Evolutionary conservation across 1,140 invertebrate genomes (phyloP).

Genomic region (Helicoverpa zea): DNA sequence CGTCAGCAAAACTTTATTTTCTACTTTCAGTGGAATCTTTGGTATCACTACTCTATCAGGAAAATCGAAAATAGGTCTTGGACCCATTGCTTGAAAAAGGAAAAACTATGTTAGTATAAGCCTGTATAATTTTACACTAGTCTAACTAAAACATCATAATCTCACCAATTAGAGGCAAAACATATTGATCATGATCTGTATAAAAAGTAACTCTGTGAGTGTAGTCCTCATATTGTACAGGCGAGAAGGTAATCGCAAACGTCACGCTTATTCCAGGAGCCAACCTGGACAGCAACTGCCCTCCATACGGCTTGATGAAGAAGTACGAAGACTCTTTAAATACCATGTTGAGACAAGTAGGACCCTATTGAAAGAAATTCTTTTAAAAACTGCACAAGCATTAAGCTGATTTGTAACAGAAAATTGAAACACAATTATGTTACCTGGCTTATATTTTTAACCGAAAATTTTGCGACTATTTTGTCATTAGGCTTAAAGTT

Average conservation of each 20-base stretch:
- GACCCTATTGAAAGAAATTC: conserved; percentile 58
- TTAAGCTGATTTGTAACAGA: not conserved
- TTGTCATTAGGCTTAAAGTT: conserved; percentile 81
- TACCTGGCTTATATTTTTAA: conserved; percentile 81
- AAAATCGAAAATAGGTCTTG: conserved; percentile 75
- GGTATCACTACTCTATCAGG: conserved; percentile 72
- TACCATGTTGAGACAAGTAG: conserved; percentile 75
- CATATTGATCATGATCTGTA: conserved; percentile 78
- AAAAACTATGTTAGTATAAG: no score
- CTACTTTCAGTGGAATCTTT: conserved; percentile 73
- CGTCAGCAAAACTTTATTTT: conserved; percentile 63
- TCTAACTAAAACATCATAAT: conserved; percentile 22
- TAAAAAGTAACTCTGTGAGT: conserved; percentile 76
- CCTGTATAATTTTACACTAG: not conserved
- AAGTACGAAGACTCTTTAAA: conserved; percentile 79
- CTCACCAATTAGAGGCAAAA: conserved; percentile 75
- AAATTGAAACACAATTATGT: conserved; percentile 8
- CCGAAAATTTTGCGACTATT: conserved; percentile 75
- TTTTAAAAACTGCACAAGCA: not conserved
- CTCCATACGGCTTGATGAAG: conserved; percentile 70
- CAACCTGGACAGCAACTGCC: conserved; percentile 69
- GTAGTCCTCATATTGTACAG: conserved; percentile 74
- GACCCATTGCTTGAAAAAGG: conserved; percentile 71
- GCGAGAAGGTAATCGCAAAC: conserved; percentile 73
- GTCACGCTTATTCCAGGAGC: conserved; percentile 80